Evolutionary conservation across 2,888 invertebrate species (phyloP).

Genomic region (Lithophane semibrunnea): DNA sequence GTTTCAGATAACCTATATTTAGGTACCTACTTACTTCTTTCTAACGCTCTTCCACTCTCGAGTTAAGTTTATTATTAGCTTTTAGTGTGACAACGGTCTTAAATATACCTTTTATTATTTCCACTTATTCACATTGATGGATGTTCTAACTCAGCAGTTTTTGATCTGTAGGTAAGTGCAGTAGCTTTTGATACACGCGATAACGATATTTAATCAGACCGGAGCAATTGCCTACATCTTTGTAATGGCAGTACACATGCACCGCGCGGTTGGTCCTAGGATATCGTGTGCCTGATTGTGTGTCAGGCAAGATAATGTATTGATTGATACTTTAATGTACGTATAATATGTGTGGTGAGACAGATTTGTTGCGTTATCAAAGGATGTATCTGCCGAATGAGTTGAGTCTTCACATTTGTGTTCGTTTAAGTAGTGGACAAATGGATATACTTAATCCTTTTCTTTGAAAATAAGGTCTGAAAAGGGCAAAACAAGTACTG

Average conservation of each 20-base stretch:
- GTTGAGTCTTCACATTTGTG: slow-evolving; percentile 7
- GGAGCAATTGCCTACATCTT: slow-evolving; percentile 69
- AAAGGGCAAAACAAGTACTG: not conserved
- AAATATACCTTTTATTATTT: slow-evolving; percentile 74
- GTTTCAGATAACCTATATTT: not conserved
- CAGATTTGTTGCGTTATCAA: slow-evolving; percentile 23
- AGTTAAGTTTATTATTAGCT: slow-evolving; percentile 51
- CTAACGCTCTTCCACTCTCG: not conserved
- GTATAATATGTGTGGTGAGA: slow-evolving; percentile 44
- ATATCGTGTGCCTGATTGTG: slow-evolving; percentile 46
- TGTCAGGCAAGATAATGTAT: slow-evolving; percentile 51
- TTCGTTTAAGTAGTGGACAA: not conserved
- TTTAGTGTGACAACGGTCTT: slow-evolving; percentile 64
- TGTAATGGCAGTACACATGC: slow-evolving; percentile 60
- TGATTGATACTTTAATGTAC: slow-evolving; percentile 54
- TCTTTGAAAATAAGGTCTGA: not conserved
- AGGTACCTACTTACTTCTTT: not conserved
- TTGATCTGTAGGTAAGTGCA: slow-evolving; percentile 84
- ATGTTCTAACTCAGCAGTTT: slow-evolving; percentile 88
- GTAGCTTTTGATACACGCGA: slow-evolving; percentile 80
- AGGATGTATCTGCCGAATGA: not conserved
- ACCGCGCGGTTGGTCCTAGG: slow-evolving; percentile 48
- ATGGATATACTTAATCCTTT: slow-evolving; percentile 20
- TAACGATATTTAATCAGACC: slow-evolving; percentile 72
- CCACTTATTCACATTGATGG: slow-evolving; percentile 84